Base-by-base conservation (phyloP, 1,140 invertebrate genomes). In the Cotesia vestalis region DNA sequence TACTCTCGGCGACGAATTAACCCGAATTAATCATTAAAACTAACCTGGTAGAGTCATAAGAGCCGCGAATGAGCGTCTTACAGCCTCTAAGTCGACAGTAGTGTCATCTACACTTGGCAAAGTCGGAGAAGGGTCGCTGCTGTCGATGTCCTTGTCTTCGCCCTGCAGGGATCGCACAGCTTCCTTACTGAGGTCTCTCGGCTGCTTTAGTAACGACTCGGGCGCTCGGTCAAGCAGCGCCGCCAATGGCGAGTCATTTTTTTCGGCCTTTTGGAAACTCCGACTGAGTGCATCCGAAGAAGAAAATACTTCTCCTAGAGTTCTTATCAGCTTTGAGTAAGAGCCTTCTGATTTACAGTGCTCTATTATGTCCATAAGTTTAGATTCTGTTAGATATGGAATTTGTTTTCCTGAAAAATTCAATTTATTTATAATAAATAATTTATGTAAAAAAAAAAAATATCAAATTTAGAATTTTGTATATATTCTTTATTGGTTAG, bases 131-230 rank as follows among this genome's bases (percentile, higher is more conserved):
- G 83, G 88, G 85, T 87, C 88, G 63, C 88, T 88, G 74, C 91
- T 91, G 79, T 95, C 94, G 75, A 94, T 90, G 83, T 95, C 94
- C 83, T 96, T 96, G 75, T 96, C 95, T 82, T 96, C 95, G 57
- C 91, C 92, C 82, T 94, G 94, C 35, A 92, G 81, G 14, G 90
- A 89, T 66, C 92, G 84, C 68, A 91, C 85, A 76, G 92, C 89
- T 87, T 93, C 91, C 84, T 94, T 91, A 75, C 90, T 89, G 20
- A 92, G 80, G 78, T 86, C 85, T 27, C 83, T 81, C 3, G 83
- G 79, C 66, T 82, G 83, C 34, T 81, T 80, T 12, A 87, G 73
- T 52, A 86, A 75, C 57, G 78, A 81, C 52, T 80, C 81, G n/a
- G 87, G 84, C 63, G 87, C 83, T 78, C 85, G 85, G 73, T 89